Evolutionary conservation across 64 coral and sea anemone genomes (phyloP).

Genomic region (Dendrophyllia cribrosa): DNA sequence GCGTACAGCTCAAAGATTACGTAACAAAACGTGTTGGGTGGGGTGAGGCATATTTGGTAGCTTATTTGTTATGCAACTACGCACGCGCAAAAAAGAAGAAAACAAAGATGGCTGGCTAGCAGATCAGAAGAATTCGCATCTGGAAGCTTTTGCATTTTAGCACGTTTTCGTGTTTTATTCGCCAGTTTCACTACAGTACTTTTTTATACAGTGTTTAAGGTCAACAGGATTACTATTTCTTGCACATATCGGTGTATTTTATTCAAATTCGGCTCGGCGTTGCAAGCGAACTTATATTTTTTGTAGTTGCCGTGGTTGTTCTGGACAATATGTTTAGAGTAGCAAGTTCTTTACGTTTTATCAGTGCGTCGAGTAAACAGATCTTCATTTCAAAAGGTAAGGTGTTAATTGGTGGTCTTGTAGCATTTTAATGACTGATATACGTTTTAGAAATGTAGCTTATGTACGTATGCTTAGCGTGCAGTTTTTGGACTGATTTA

Average conservation of each 20-base stretch:
- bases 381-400: slow-evolving; percentile 39
- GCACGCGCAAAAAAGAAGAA: slow-evolving; percentile 8
- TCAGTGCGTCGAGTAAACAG: slow-evolving; percentile 15
- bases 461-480: neutral
- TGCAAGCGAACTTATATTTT: neutral
- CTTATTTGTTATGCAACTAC: slow-evolving; percentile 24
- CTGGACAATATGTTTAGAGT: slow-evolving; percentile 18
- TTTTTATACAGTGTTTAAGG: slow-evolving; percentile 7
- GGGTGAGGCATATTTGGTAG: slow-evolving; percentile 32
- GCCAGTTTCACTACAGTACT: neutral
- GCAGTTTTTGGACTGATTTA: neutral
- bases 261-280: neutral
- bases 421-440: neutral
- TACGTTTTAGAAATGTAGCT: too few relatives aligned
- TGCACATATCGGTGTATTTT: neutral
- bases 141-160: neutral
- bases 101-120: slow-evolving; percentile 32
- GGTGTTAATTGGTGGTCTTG: neutral
- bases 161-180: neutral
- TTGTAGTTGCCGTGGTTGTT: neutral
- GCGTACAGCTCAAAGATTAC: neutral
- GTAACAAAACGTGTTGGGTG: neutral
- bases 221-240: neutral
- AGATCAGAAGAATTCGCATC: neutral
- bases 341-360: slow-evolving; percentile 7